These are phyloP conservation scores for Drosophila sp. DNA, from an alignment of 1,140 invertebrate species.

Conservation along the genomic window DNA sequence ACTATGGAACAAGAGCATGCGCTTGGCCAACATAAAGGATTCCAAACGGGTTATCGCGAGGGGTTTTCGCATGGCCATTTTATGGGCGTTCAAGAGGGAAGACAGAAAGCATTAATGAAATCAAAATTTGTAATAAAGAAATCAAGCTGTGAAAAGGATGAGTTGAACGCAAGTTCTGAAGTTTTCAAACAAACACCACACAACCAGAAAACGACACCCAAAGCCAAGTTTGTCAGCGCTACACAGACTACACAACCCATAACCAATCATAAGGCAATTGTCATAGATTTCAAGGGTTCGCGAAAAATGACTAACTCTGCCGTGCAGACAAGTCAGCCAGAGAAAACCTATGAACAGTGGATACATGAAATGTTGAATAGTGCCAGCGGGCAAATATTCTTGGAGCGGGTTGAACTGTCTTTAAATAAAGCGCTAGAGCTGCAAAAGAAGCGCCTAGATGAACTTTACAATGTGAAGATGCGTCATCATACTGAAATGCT, in stretches of 20 bases:
- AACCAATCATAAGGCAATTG: neutral
- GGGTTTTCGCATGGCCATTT: slow-evolving; percentile 63
- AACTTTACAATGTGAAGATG: slow-evolving; percentile 61
- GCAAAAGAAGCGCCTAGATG: slow-evolving; percentile 60
- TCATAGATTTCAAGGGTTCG: neutral
- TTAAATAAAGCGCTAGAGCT: slow-evolving; percentile 64
- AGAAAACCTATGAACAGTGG: slow-evolving; percentile 66
- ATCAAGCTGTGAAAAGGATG: neutral
- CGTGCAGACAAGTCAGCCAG: neutral
- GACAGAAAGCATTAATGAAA: slow-evolving; percentile 4
- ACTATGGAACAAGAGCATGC: slow-evolving; percentile 67
- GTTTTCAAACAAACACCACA: neutral
- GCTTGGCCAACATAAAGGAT: slow-evolving; percentile 58
- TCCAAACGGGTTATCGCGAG: slow-evolving; percentile 56
- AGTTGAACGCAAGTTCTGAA: neutral
- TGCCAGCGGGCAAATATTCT: slow-evolving; percentile 63
- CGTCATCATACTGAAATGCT: slow-evolving; percentile 63
- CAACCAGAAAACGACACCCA: neutral
- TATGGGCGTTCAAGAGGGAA: slow-evolving; percentile 63
- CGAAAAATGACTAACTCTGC: neutral
- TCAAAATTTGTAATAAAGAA: neutral
- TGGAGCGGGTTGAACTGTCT: slow-evolving; percentile 71
- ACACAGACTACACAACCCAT: slow-evolving; percentile 10
- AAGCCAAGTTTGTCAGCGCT: neutral
- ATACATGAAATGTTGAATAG: slow-evolving; percentile 73